phyloP scores from a whole-genome alignment of 2,888 invertebrate species.

The Sinhomidia bicolor region DNA sequence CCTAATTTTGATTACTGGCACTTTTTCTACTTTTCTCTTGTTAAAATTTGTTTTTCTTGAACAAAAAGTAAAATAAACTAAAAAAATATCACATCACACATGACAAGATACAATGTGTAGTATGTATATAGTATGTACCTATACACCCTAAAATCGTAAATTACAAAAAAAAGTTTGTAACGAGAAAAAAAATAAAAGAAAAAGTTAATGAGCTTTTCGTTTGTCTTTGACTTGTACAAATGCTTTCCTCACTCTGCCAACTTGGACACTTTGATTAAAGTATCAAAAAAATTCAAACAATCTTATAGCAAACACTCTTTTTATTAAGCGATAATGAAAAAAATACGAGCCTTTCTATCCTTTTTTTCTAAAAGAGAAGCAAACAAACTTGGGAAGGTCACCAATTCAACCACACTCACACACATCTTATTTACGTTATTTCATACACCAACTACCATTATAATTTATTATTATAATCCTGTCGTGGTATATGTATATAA shows the following conservation, averaged over 20 bases:
- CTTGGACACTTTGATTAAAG: slow-evolving; percentile 63
- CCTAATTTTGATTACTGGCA: too few species aligned
- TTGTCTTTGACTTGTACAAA: slow-evolving; percentile 59
- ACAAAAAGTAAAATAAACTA: too few species aligned
- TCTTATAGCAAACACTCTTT: neutral
- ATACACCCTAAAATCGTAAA: too few species aligned
- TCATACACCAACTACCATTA: neutral
- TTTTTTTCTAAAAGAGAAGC: neutral
- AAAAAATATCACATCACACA: too few species aligned
- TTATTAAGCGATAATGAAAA: neutral
- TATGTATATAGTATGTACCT: too few species aligned
- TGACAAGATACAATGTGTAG: too few species aligned
- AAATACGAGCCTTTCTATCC: neutral
- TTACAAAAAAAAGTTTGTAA: slow-evolving; percentile 19
- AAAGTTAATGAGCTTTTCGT: slow-evolving; percentile 53
- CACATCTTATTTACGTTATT: neutral
- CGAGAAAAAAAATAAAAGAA: neutral
- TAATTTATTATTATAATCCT: neutral
- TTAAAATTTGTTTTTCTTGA: too few species aligned
- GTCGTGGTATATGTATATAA: neutral
- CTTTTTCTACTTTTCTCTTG: too few species aligned
- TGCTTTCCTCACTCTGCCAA: slow-evolving; percentile 16
- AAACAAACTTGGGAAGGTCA: slow-evolving; percentile 59
- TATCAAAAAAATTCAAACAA: slow-evolving; percentile 54
- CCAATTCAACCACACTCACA: too few species aligned